A percentile compares a stretch with the other conserved stretches of the same genome.
phyloP scores from a whole-genome alignment of 92 coral and sea anemone genomes.

The Diadumene lineata region DNA sequence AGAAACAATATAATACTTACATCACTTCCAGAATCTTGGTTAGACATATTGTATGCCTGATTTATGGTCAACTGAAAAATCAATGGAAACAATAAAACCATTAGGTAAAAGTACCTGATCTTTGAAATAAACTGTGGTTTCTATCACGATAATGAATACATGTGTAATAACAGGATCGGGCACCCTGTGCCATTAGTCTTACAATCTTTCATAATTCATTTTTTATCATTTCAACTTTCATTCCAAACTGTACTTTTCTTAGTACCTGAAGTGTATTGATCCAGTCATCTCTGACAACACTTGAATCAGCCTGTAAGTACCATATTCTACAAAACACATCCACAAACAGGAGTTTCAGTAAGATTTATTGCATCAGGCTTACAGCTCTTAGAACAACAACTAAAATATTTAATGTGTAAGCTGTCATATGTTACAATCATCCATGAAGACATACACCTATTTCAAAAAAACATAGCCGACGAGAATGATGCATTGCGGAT shows the following conservation, averaged over 20 bases:
- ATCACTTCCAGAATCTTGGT: conserved; percentile 51
- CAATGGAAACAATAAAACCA: conserved; percentile 5
- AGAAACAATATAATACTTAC: conserved; percentile 29
- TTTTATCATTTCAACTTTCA: too few relatives aligned
- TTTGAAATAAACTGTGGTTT: too few relatives aligned
- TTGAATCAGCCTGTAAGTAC: conserved; percentile 91
- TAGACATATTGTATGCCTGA: conserved; percentile 62
- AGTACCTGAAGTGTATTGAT: conserved; percentile 90
- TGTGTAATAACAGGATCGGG: background rate
- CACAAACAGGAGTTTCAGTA: background rate
- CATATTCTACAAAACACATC: conserved; percentile 54
- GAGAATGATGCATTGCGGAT: too few relatives aligned
- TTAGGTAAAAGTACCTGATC: too few relatives aligned
- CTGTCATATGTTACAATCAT: too few relatives aligned
- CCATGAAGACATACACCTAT: too few relatives aligned
- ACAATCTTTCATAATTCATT: too few relatives aligned
- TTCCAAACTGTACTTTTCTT: background rate
- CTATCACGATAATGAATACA: too few relatives aligned
- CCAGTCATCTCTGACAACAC: conserved; percentile 77
- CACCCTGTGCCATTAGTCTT: background rate
- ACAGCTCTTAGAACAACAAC: too few relatives aligned
- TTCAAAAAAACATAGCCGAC: too few relatives aligned
- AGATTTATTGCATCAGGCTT: too few relatives aligned
- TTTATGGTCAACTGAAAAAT: conserved; percentile 71
- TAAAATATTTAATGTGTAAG: too few relatives aligned